Evolutionary conservation across 1,140 invertebrate genomes (phyloP).

Genomic region (Drosophila obscura): DNA sequence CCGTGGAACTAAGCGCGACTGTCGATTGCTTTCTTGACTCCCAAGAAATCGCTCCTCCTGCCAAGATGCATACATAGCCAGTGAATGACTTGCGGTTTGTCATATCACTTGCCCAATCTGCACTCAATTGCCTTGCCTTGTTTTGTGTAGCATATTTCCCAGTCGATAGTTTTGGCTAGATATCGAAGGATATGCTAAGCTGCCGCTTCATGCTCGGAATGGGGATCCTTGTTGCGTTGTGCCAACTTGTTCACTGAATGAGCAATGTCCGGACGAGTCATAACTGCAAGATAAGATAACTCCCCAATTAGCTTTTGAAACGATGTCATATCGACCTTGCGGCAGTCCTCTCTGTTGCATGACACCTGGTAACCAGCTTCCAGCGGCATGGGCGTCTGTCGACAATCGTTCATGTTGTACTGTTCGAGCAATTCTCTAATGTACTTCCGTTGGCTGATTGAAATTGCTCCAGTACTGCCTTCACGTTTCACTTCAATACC

Average conservation of each 20-base stretch:
- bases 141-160: conserved; percentile 1
- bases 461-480: no score
- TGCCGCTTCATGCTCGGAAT: conserved; percentile 11
- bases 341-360: conserved; percentile 2
- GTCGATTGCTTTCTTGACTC: no score
- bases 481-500: no score
- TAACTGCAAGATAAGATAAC: conserved; percentile 41
- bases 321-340: conserved; percentile 16
- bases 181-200: conserved; percentile 7
- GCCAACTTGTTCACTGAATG: conserved; percentile 3
- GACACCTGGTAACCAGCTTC: background rate
- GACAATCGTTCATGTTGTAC: no score
- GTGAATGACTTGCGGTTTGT: conserved; percentile 14
- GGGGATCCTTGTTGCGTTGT: conserved; percentile 10
- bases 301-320: conserved; percentile 34
- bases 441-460: no score
- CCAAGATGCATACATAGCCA: conserved; percentile 7
- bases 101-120: conserved; percentile 3
- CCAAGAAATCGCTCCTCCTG: background rate
- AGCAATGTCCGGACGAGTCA: no score
- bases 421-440: no score
- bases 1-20: no score
- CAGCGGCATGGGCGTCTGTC: no score
- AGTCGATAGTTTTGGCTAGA: conserved; percentile 1
- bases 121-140: background rate